Conservation (phyloP, 1,140 invertebrate genomes). For the Pantala flavescens region DNA sequence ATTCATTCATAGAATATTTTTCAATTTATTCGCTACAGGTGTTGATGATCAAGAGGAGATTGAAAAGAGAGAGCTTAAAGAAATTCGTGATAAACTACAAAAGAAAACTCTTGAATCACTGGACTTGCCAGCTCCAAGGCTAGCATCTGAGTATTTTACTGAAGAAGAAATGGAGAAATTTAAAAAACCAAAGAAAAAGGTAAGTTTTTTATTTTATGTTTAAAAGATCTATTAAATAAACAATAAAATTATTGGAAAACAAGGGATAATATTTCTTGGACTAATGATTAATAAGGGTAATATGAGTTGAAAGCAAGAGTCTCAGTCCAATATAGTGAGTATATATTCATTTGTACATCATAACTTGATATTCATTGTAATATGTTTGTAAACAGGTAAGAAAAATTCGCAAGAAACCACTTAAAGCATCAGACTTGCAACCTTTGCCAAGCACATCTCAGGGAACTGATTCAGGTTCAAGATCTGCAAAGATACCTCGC, state of each 20-base stretch:
- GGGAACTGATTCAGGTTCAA: neutral
- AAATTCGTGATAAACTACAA: conserved; percentile 33
- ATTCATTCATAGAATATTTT: too few relatives aligned
- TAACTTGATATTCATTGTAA: too few relatives aligned
- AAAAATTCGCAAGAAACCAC: conserved; percentile 21
- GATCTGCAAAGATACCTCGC: neutral
- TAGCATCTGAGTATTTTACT: conserved; percentile 84
- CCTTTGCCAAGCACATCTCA: neutral
- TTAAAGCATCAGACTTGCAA: conserved; percentile 23
- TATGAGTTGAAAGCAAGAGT: too few relatives aligned
- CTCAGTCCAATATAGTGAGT: too few relatives aligned
- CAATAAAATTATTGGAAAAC: neutral
- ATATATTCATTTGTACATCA: too few relatives aligned
- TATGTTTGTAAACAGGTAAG: too few relatives aligned
- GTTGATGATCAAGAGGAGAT: conserved; percentile 35
- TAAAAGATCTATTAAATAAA: too few relatives aligned
- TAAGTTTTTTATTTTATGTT: conserved; percentile 32
- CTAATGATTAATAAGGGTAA: too few relatives aligned
- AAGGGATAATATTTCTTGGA: too few relatives aligned
- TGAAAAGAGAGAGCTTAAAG: conserved; percentile 27
- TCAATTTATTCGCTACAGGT: too few relatives aligned
- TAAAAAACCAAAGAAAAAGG: conserved; percentile 90
- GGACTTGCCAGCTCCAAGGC: conserved; percentile 48
- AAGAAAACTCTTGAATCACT: conserved; percentile 64
- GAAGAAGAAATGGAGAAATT: conserved; percentile 74